Percentiles rank a stretch among this genome's conserved stretches.
phyloP scores from a whole-genome alignment of 2,888 invertebrate genomes.

The Trachelus tabidus region DNA sequence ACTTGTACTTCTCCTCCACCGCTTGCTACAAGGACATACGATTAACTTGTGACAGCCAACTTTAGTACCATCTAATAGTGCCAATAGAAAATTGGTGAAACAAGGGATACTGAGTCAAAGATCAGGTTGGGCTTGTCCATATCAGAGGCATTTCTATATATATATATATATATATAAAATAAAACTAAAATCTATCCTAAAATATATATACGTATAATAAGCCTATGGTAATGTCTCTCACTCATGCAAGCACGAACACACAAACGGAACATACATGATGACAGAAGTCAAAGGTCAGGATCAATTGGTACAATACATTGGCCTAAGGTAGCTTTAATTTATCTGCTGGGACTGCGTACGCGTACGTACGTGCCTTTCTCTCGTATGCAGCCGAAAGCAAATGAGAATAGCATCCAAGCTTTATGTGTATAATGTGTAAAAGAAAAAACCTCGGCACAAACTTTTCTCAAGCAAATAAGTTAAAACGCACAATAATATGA shows the following conservation, averaged over 20 bases:
- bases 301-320: not conserved
- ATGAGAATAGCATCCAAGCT: slow-evolving; percentile 41
- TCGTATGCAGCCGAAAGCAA: slow-evolving; percentile 48
- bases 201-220: slow-evolving; percentile 32
- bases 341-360: slow-evolving; percentile 58
- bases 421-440: slow-evolving; percentile 26
- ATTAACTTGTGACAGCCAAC: slow-evolving; percentile 52
- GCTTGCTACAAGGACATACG: slow-evolving; percentile 81
- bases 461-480: slow-evolving; percentile 55
- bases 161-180: slow-evolving; percentile 3
- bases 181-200: not conserved
- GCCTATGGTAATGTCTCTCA: slow-evolving; percentile 55
- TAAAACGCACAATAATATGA: slow-evolving; percentile 53
- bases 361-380: slow-evolving; percentile 41
- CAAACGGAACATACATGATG: slow-evolving; percentile 46
- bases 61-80: not conserved
- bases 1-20: slow-evolving; percentile 92
- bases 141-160: not conserved
- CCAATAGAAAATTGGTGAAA: not conserved
- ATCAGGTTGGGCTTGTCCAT: not conserved
- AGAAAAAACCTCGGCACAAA: slow-evolving; percentile 25
- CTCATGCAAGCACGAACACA: slow-evolving; percentile 65
- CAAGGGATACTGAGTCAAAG: not conserved
- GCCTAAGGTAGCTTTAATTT: slow-evolving; percentile 51
- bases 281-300: slow-evolving; percentile 4